Evolutionary conservation across 2,113 vertebrate species (phyloP), one percentile per base, ranked within the genome.

Genomic region (Herpetotheres cachinnans): DNA sequence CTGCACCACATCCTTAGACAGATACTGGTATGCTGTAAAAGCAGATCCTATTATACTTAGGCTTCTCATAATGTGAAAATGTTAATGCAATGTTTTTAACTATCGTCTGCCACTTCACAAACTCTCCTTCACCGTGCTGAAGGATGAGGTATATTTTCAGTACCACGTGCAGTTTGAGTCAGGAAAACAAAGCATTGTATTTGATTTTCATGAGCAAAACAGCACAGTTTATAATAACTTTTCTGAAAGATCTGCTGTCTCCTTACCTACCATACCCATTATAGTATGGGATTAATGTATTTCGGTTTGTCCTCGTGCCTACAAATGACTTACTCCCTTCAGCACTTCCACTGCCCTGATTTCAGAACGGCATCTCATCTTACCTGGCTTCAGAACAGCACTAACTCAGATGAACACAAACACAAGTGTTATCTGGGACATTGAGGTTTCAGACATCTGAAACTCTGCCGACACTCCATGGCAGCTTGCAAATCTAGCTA

Each of bases 111-210:
- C 34, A 25, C 52, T 50, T 79, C 27, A 44, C 18, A 89, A 27
- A 49, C 11, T 46, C 50, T 61, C 34, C 16, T 73, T 47, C 38
- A 18, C 44, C 30, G 17, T 25, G 44, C 69, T 86, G 27, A 90
- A 90, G n/a, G n/a, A 61, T 5, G 0, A 77, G 25, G 22, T 11
- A 1, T 10, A 42, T 44, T 74, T 89, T 71, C 77, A 50, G 67
- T 17, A 84, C 32, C 22, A 81, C 0, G 0, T 0, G 0, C 0
- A 1, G 21, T 16, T 13, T 47, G 15, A 50, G 4, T 65, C 52
- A 65, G 18, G 47, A 16, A 82, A 47, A 59, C 1, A 7, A 79
- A 82, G 47, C 4, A 32, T 5, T 1, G 0, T 8, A 54, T 74
- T 74, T 52, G 13, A 56, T 86, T 93, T 71, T 30, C 22, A 78